Conservation (phyloP, 2,888 invertebrate genomes). For the Drosophila vallismaia region DNA sequence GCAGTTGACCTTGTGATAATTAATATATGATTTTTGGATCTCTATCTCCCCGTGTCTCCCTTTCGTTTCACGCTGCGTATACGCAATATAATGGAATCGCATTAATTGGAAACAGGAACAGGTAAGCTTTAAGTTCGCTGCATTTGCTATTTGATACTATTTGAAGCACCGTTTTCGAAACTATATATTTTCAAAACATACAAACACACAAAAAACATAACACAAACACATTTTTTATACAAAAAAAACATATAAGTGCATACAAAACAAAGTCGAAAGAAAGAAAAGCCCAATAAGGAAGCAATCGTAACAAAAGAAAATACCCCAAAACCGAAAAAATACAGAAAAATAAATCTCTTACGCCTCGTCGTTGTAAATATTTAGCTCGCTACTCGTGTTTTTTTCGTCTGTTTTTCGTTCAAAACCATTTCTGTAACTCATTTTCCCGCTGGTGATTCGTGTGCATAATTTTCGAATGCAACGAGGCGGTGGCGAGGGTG, state of each 20-base stretch:
- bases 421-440: conserved; percentile 26
- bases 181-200: conserved; percentile 63
- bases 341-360: conserved; percentile 46
- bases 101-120: conserved; percentile 65
- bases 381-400: conserved; percentile 51
- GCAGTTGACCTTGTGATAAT: conserved; percentile 36
- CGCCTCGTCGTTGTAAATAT: conserved; percentile 67
- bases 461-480: conserved; percentile 45
- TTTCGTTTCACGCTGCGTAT: conserved; percentile 41
- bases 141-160: conserved; percentile 70
- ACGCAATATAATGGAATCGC: conserved; percentile 33
- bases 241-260: conserved; percentile 26
- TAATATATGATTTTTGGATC: conserved; percentile 36
- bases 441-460: conserved; percentile 35
- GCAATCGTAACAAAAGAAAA: conserved; percentile 38
- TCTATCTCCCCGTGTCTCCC: conserved; percentile 12
- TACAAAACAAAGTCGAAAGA: conserved; percentile 34
- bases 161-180: conserved; percentile 74
- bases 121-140: conserved; percentile 66
- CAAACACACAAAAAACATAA: conserved; percentile 33
- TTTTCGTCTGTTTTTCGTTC: conserved; percentile 4
- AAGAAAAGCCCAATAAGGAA: conserved; percentile 64
- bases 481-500: neutral
- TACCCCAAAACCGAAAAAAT: conserved; percentile 20
- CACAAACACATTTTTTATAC: conserved; percentile 32